Conservation (phyloP, 1,140 invertebrate genomes). For the Lepidurus packardi region DNA sequence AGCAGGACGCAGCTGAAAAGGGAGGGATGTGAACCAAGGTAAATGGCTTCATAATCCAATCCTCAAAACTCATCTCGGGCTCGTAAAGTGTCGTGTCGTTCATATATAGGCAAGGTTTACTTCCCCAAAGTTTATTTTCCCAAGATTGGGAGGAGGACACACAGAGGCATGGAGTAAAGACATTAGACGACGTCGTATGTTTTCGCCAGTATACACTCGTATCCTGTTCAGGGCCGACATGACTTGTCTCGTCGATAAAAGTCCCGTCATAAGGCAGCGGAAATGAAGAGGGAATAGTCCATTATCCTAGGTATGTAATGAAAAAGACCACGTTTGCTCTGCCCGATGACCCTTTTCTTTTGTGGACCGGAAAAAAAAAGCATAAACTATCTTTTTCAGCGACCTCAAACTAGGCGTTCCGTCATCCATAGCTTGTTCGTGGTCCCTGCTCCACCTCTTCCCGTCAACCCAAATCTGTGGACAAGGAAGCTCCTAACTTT, state of each 20-base stretch:
- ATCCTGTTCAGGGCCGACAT: not conserved
- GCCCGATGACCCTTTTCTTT: not conserved
- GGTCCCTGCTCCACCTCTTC: not conserved
- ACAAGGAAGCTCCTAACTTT: not conserved
- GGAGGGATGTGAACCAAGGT: not conserved
- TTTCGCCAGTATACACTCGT: not conserved
- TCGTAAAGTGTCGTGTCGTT: slow-evolving; percentile 3
- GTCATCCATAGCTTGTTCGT: not conserved
- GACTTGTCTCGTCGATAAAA: not conserved
- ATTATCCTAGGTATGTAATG: slow-evolving; percentile 1
- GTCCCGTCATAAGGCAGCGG: slow-evolving; percentile 1
- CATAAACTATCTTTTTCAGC: not conserved
- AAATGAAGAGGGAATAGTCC: slow-evolving; percentile 1
- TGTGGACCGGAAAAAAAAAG: not conserved
- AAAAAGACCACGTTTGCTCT: not conserved
- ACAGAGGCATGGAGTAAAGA: not conserved
- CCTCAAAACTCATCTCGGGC: not conserved
- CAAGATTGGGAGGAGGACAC: not conserved
- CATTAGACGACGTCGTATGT: not conserved
- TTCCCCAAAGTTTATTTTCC: not conserved
- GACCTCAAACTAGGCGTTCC: not conserved
- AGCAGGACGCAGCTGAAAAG: not conserved
- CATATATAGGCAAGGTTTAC: not conserved
- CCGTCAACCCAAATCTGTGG: not conserved
- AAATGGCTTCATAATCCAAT: slow-evolving; percentile 11